These are phyloP conservation scores for Orthosia gothica DNA, from an alignment of 2,888 invertebrate species.

Conservation along the genomic window DNA sequence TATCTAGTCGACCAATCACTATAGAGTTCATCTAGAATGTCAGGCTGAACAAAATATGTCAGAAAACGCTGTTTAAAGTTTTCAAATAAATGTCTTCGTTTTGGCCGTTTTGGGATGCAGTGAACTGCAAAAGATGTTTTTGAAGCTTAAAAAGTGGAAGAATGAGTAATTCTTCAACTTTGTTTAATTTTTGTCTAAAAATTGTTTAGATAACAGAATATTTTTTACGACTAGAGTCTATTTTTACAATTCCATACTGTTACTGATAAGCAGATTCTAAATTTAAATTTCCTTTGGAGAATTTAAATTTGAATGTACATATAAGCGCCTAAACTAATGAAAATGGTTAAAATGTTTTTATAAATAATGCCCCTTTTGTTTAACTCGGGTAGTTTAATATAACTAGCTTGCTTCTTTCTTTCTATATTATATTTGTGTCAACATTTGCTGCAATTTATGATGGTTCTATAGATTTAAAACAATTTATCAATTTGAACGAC, in stretches of 20 bases:
- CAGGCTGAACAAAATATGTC: constrained; percentile 6
- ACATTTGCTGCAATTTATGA: neutral
- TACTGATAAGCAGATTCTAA: no score
- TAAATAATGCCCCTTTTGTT: no score
- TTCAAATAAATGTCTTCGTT: constrained; percentile 9
- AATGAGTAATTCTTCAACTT: neutral
- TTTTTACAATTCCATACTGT: no score
- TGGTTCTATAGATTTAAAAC: neutral
- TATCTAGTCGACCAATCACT: constrained; percentile 28
- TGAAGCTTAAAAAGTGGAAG: neutral
- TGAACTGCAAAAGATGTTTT: neutral
- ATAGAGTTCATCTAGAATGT: constrained; percentile 29
- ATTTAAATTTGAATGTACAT: no score
- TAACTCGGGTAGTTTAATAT: no score
- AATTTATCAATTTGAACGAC: neutral
- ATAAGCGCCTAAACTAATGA: no score
- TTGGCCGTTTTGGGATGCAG: constrained; percentile 5
- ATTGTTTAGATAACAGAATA: no score
- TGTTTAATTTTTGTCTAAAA: neutral
- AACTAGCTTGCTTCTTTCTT: no score
- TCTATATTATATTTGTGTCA: neutral
- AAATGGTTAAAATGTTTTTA: no score
- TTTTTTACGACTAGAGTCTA: no score
- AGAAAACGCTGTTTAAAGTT: constrained; percentile 13
- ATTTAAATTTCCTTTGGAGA: no score